Conservation (phyloP, 2,888 invertebrate genomes). For the Nomada hirtipes region DNA sequence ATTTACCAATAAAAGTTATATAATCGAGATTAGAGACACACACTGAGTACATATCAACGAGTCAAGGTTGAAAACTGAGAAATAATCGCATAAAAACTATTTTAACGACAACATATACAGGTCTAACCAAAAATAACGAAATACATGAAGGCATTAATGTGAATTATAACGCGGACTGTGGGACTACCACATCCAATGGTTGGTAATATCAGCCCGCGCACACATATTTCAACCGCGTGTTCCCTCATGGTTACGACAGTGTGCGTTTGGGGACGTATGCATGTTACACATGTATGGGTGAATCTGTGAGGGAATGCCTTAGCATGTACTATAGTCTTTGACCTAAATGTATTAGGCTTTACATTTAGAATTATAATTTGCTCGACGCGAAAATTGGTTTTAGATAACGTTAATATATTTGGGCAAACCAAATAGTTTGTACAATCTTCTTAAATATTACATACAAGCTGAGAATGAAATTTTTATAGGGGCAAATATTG, state of each 20-base stretch:
- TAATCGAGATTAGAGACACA: conserved; percentile 72
- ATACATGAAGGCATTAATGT: conserved; percentile 66
- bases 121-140: conserved; percentile 45
- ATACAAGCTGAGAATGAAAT: neutral
- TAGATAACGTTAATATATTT: conserved; percentile 35
- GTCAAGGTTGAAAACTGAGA: conserved; percentile 55
- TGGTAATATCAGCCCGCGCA: conserved; percentile 63
- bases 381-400: conserved; percentile 31
- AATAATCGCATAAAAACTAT: conserved; percentile 51
- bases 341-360: conserved; percentile 65
- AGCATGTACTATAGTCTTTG: conserved; percentile 61
- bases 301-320: conserved; percentile 46
- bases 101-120: conserved; percentile 42
- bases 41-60: conserved; percentile 61
- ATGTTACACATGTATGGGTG: conserved; percentile 29
- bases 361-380: conserved; percentile 43
- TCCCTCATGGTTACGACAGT: conserved; percentile 61
- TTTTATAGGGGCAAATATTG: neutral
- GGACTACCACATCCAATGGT: conserved; percentile 68
- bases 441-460: neutral
- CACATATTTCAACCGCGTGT: conserved; percentile 60
- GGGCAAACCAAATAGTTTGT: neutral
- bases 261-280: conserved; percentile 45
- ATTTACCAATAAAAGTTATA: conserved; percentile 79
- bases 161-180: conserved; percentile 74